Evolutionary conservation across 2,113 vertebrate species (phyloP).

Genomic region (Apteryx owenii): DNA sequence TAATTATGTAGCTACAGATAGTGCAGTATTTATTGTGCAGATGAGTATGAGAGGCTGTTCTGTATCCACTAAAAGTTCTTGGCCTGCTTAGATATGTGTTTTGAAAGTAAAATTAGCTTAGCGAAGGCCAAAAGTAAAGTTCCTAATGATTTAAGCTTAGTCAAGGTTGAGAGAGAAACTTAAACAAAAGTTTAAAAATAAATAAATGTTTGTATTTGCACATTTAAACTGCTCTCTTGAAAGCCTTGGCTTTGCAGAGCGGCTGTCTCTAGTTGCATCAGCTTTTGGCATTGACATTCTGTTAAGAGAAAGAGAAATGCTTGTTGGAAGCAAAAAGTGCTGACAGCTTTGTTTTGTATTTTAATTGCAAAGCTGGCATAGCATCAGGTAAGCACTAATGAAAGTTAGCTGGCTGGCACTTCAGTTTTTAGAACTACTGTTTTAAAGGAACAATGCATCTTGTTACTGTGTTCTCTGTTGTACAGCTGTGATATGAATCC

Average conservation of each 20-base stretch:
- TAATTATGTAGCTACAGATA: neutral
- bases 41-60: neutral
- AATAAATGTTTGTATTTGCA: neutral
- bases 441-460: neutral
- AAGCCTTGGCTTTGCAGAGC: neutral
- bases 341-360: neutral
- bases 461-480: neutral
- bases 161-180: neutral
- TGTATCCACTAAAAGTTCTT: neutral
- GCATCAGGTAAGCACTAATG: neutral
- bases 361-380: slow-evolving; percentile 33
- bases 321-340: slow-evolving; percentile 24
- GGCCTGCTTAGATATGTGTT: neutral
- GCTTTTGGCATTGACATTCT: slow-evolving; percentile 3
- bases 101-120: neutral
- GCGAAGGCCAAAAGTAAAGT: neutral
- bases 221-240: slow-evolving; percentile 19
- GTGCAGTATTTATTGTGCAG: too few species aligned
- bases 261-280: slow-evolving; percentile 4
- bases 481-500: neutral
- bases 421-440: neutral
- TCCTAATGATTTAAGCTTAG: neutral
- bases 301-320: slow-evolving; percentile 8
- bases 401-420: neutral
- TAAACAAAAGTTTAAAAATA: neutral